A percentile compares a stretch with the other conserved stretches of the same genome.
Evolutionary conservation across 2,888 invertebrate genomes (phyloP).

Genomic region (Sminthurinus aureus): DNA sequence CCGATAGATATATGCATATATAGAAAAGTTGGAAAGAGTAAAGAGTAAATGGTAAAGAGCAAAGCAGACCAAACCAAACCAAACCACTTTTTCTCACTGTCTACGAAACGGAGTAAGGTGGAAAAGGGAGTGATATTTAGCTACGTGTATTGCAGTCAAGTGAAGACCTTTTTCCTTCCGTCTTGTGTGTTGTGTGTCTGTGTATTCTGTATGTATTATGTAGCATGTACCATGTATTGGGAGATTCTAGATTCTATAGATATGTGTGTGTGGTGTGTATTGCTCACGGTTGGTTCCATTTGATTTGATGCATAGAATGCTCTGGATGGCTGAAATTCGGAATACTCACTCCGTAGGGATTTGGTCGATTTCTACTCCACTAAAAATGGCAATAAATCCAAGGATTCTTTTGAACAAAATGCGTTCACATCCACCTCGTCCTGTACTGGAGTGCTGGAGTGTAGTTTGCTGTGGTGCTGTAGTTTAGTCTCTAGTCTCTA

Average conservation of each 20-base stretch:
- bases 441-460: too few relatives aligned
- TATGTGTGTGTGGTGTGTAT: background rate
- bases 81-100: background rate
- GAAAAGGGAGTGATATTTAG: background rate
- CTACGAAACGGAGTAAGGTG: background rate
- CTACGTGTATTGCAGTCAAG: background rate
- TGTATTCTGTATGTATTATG: too few relatives aligned
- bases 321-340: background rate
- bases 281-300: slow-evolving; percentile 7
- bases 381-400: slow-evolving; percentile 28
- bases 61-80: background rate
- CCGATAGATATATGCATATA: background rate
- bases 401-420: slow-evolving; percentile 10
- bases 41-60: background rate
- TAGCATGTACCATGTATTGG: too few relatives aligned
- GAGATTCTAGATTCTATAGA: too few relatives aligned
- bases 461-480: too few relatives aligned
- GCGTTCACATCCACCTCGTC: background rate
- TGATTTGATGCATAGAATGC: slow-evolving; percentile 18
- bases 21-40: background rate
- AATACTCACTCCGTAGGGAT: slow-evolving; percentile 5
- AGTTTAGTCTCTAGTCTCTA: too few relatives aligned
- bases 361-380: slow-evolving; percentile 10
- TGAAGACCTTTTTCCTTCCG: background rate
- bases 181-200: too few relatives aligned